A percentile compares a stretch with the other conserved stretches of the same genome.
These are phyloP conservation scores for Galerucella nymphaeae DNA, from an alignment of 2,888 invertebrate genomes.

Conservation along the genomic window DNA sequence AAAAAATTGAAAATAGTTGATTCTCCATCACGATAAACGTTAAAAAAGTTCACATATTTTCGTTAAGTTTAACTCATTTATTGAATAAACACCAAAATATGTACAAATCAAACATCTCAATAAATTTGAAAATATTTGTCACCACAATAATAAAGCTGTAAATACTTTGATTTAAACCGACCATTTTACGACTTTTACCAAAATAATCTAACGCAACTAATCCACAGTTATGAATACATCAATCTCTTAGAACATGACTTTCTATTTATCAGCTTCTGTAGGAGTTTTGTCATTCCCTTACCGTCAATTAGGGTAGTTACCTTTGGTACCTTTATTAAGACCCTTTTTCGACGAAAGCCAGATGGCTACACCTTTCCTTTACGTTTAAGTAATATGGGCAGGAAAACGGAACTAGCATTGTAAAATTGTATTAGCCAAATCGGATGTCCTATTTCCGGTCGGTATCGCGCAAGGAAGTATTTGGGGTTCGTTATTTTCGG, in stretches of 20 bases:
- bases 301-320: conserved; percentile 22
- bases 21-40: too few relatives aligned
- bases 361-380: conserved; percentile 40
- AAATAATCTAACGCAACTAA: background rate
- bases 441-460: conserved; percentile 64
- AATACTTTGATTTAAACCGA: conserved; percentile 1
- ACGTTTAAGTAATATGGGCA: conserved; percentile 31
- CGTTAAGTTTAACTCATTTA: too few relatives aligned
- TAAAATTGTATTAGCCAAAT: conserved; percentile 56
- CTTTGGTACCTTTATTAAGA: conserved; percentile 20
- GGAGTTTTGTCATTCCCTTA: background rate
- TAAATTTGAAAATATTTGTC: background rate
- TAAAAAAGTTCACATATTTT: too few relatives aligned
- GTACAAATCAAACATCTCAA: background rate
- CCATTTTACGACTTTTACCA: background rate
- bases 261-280: background rate
- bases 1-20: too few relatives aligned
- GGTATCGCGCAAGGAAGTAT: conserved; percentile 18
- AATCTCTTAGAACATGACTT: background rate
- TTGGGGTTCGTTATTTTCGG: conserved; percentile 36
- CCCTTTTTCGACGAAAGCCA: conserved; percentile 37
- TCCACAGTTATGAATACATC: background rate
- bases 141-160: background rate
- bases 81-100: background rate
- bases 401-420: conserved; percentile 56